Percentiles rank a stretch among this genome's conserved stretches.
Conservation (phyloP, 2,888 invertebrate genomes). For the Andricus quercusramuli region DNA sequence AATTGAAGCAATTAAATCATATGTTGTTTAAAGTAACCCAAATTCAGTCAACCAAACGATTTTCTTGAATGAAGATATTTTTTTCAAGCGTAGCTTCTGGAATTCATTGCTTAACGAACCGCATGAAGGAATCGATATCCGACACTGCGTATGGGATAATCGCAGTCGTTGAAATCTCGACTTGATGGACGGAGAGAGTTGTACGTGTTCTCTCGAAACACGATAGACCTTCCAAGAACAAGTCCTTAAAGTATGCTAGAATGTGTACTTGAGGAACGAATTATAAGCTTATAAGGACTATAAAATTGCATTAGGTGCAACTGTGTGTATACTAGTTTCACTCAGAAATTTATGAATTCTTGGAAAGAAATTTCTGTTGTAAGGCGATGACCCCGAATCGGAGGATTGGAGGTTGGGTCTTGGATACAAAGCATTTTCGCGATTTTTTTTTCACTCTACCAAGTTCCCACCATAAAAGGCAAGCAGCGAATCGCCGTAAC, state of each 20-base stretch:
- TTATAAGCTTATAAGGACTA: neutral
- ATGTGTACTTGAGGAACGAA: constrained; percentile 24
- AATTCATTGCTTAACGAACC: constrained; percentile 16
- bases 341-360: neutral
- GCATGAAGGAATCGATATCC: neutral
- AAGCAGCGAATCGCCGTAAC: neutral
- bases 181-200: neutral
- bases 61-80: too few species aligned
- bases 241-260: constrained; percentile 16
- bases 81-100: neutral
- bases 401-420: neutral
- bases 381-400: neutral
- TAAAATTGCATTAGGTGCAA: constrained; percentile 2
- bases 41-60: too few species aligned
- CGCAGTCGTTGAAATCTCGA: constrained; percentile 30
- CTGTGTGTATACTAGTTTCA: neutral
- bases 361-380: neutral
- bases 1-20: too few species aligned
- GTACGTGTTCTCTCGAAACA: constrained; percentile 22
- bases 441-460: constrained; percentile 17
- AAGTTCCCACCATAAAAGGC: constrained; percentile 26
- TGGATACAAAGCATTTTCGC: constrained; percentile 36
- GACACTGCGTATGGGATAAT: constrained; percentile 36
- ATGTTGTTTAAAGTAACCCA: too few species aligned
- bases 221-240: constrained; percentile 22